A percentile compares a stretch with the other conserved stretches of the same genome.
Evolutionary conservation across 2,113 vertebrate genomes (phyloP).

Genomic region (Zosterops japonicus): DNA sequence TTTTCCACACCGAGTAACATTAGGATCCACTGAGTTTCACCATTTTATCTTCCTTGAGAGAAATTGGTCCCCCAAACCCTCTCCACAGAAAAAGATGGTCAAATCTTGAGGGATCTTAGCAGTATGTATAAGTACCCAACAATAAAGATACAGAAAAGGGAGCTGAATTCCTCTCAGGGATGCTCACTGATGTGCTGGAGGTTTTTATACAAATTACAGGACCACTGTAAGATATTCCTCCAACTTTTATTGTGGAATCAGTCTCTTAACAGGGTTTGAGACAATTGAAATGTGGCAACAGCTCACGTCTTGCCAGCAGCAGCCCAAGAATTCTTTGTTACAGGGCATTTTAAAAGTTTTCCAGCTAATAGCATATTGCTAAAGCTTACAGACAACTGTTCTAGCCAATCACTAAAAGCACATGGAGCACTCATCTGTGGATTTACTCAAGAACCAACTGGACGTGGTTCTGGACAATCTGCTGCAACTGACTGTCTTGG

Average conservation of each 20-base stretch:
- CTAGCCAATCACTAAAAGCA: too few species aligned
- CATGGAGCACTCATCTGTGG: not conserved
- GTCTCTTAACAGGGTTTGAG: too few species aligned
- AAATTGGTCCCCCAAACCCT: not conserved
- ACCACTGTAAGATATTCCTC: too few species aligned
- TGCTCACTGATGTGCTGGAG: not conserved
- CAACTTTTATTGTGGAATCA: too few species aligned
- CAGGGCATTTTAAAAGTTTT: too few species aligned
- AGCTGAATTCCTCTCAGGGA: not conserved
- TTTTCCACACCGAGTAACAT: not conserved
- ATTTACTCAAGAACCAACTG: not conserved
- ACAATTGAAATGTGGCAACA: too few species aligned
- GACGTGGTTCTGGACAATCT: not conserved
- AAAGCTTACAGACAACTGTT: too few species aligned
- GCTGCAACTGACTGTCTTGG: not conserved
- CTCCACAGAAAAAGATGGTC: not conserved
- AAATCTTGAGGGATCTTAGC: not conserved
- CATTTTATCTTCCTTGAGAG: not conserved
- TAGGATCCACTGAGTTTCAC: not conserved
- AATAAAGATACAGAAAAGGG: not conserved
- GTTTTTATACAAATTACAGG: too few species aligned
- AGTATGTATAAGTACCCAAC: not conserved
- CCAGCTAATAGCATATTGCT: too few species aligned
- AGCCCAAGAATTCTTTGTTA: too few species aligned
- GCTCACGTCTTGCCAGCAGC: too few species aligned